These are phyloP conservation scores for Cossypha niveicapilla DNA, from an alignment of 2,797 vertebrate genomes.

Conservation along the genomic window DNA sequence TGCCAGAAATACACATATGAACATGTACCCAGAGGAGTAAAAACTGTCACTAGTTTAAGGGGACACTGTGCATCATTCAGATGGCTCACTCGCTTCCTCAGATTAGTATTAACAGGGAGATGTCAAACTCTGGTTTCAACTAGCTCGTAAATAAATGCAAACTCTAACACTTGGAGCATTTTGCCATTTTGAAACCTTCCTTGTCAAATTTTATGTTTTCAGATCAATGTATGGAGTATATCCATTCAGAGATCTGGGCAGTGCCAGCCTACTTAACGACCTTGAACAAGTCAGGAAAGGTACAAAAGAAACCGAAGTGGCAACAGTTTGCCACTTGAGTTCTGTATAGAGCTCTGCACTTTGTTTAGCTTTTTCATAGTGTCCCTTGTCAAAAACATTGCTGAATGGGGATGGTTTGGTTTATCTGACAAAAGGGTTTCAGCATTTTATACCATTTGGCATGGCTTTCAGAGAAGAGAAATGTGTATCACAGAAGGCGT, in stretches of 20 bases:
- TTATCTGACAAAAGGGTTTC: not conserved
- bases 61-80: not conserved
- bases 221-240: not conserved
- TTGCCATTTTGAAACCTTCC: not conserved
- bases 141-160: not conserved
- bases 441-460: not conserved
- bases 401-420: not conserved
- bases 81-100: not conserved
- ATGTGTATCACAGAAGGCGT: not conserved
- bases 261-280: not conserved
- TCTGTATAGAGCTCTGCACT: not conserved
- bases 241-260: not conserved
- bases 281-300: not conserved
- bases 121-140: not conserved
- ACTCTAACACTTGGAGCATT: not conserved
- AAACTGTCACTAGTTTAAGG: not conserved
- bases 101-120: not conserved
- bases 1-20: not conserved
- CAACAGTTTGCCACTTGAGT: not conserved
- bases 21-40: not conserved
- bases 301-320: not conserved
- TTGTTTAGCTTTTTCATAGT: not conserved
- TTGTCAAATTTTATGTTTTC: not conserved
- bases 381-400: not conserved
- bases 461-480: conserved; percentile 16